Conservation (phyloP, 2,888 invertebrate genomes). For the Selenia dentaria region DNA sequence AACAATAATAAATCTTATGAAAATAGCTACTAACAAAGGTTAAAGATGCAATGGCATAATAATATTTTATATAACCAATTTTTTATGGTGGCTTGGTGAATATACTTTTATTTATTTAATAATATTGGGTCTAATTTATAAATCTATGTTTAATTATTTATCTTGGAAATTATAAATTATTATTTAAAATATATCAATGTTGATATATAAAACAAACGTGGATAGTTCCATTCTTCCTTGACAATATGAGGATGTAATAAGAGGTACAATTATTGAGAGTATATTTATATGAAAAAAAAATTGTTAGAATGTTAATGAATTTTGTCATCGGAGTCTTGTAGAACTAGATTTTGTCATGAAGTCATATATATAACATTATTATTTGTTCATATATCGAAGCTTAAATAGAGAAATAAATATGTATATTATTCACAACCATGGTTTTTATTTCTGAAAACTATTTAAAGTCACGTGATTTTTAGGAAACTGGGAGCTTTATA, state of each 20-base stretch:
- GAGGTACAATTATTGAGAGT: conserved; percentile 64
- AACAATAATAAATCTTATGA: conserved; percentile 19
- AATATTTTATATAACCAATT: conserved; percentile 18
- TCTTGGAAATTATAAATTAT: conserved; percentile 45
- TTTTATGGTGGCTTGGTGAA: conserved; percentile 50
- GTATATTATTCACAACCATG: conserved; percentile 73
- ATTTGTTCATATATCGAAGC: conserved; percentile 61
- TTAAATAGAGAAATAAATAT: conserved; percentile 73
- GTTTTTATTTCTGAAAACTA: conserved; percentile 65
- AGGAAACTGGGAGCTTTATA: conserved; percentile 22
- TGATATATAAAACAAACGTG: conserved; percentile 49
- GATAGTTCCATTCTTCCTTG: conserved; percentile 44
- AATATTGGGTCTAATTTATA: conserved; percentile 21
- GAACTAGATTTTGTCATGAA: conserved; percentile 27
- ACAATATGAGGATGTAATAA: conserved; percentile 61
- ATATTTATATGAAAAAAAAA: conserved; percentile 47
- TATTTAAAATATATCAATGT: conserved; percentile 43
- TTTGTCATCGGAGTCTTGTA: conserved; percentile 44
- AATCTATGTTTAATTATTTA: conserved; percentile 46
- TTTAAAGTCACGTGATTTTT: conserved; percentile 8
- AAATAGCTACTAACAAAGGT: conserved; percentile 23
- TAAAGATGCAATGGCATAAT: conserved; percentile 9
- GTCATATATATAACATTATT: conserved; percentile 44
- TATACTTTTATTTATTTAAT: conserved; percentile 36
- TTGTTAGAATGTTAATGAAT: conserved; percentile 41